These are phyloP conservation scores for Pedionomus torquatus DNA, from an alignment of 2,113 vertebrate genomes.

Conservation along the genomic window DNA sequence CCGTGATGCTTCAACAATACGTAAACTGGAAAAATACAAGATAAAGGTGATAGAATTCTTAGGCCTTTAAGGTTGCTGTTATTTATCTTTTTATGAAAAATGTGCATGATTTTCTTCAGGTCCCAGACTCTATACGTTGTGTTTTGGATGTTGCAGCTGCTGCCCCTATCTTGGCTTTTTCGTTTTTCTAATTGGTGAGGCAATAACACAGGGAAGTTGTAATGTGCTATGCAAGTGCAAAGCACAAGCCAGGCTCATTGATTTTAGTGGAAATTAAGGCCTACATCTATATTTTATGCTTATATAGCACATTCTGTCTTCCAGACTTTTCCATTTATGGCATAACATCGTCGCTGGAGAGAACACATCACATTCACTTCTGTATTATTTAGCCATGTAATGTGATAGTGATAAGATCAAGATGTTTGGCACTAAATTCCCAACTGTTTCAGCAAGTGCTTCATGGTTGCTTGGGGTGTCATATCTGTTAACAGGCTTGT, in stretches of 20 bases:
- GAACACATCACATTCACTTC: constrained; percentile 34
- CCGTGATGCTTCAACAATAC: background rate
- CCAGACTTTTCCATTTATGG: constrained; percentile 60
- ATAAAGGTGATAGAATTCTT: background rate
- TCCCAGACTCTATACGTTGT: background rate
- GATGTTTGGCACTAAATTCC: constrained; percentile 60
- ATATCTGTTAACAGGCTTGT: constrained; percentile 41
- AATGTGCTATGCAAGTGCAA: constrained; percentile 16
- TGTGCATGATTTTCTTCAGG: background rate
- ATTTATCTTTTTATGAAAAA: background rate
- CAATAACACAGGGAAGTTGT: background rate
- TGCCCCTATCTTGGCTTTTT: constrained; percentile 13
- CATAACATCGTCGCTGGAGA: constrained; percentile 2
- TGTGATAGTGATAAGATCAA: constrained; percentile 60
- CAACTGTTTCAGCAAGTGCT: constrained; percentile 41
- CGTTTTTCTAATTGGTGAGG: constrained; percentile 58
- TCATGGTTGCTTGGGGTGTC: constrained; percentile 52
- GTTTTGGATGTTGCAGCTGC: background rate
- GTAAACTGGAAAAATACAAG: background rate
- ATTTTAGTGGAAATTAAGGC: constrained; percentile 39
- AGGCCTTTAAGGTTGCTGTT: background rate
- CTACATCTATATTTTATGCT: constrained; percentile 47
- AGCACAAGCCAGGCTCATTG: constrained; percentile 3
- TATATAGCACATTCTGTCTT: constrained; percentile 31
- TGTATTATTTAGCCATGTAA: constrained; percentile 45